Evolutionary conservation across 2,113 vertebrate genomes (phyloP).

Genomic region (Pseudonaja textilis): DNA sequence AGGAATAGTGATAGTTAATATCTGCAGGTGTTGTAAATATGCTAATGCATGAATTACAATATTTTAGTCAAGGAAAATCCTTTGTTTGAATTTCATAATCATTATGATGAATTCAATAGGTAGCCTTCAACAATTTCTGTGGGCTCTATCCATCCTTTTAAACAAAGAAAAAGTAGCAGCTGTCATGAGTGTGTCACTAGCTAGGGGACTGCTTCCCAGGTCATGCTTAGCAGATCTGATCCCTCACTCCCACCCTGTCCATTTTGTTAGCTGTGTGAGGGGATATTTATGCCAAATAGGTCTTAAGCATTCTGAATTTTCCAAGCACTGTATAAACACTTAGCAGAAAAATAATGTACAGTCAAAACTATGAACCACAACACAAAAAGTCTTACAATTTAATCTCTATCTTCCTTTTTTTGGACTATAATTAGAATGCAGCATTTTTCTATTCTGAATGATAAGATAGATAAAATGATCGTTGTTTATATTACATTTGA

Average conservation of each 20-base stretch:
- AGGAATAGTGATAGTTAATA: background rate
- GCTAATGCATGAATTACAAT: background rate
- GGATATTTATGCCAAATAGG: background rate
- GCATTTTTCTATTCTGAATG: background rate
- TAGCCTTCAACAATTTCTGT: background rate
- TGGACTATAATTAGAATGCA: background rate
- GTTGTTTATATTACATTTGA: background rate
- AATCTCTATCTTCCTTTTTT: background rate
- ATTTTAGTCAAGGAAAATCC: background rate
- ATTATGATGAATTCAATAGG: background rate
- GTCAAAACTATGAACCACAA: background rate
- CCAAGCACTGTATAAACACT: background rate
- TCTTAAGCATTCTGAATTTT: background rate
- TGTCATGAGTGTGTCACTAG: background rate
- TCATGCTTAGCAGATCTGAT: background rate
- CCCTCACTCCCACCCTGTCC: too few relatives aligned
- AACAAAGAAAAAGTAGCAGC: background rate
- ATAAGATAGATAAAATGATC: background rate
- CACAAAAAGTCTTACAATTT: background rate
- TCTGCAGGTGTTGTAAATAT: background rate
- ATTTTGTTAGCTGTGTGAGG: background rate
- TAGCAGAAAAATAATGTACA: background rate
- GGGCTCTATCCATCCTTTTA: background rate
- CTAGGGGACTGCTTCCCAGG: background rate
- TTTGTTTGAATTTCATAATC: background rate